phyloP scores from a whole-genome alignment of 2,797 vertebrate species.

The Sciurus carolinensis region DNA sequence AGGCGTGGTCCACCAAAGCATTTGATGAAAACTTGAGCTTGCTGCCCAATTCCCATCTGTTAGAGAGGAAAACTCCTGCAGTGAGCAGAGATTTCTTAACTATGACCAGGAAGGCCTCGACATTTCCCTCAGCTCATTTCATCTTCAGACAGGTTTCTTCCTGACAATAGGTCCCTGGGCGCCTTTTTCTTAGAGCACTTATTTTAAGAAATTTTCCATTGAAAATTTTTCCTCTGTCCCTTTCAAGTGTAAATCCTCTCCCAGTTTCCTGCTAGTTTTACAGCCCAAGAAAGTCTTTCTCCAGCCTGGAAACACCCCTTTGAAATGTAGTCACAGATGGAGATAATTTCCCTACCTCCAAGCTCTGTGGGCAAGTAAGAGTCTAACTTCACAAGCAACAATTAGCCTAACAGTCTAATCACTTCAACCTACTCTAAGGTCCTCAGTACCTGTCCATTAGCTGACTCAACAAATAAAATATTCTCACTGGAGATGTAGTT shows the following conservation, averaged over 20 bases:
- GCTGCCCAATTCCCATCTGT: background rate
- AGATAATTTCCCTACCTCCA: rapidly evolving
- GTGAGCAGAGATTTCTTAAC: background rate
- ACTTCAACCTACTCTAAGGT: background rate
- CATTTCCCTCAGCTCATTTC: background rate
- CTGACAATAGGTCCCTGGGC: background rate
- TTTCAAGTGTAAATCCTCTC: background rate
- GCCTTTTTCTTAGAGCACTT: conserved; percentile 20
- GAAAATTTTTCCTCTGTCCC: background rate
- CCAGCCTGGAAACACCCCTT: background rate
- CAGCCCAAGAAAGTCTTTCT: background rate
- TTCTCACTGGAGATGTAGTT: background rate
- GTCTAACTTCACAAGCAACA: background rate
- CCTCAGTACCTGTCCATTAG: background rate
- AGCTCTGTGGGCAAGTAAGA: background rate
- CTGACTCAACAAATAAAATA: background rate
- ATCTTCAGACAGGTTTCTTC: background rate
- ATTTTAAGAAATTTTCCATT: background rate
- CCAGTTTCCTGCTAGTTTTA: background rate
- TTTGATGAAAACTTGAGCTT: background rate
- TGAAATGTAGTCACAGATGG: background rate
- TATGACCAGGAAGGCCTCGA: background rate
- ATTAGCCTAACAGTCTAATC: background rate
- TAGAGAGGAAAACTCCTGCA: background rate
- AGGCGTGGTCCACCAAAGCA: background rate